phyloP scores from a whole-genome alignment of 2,797 vertebrate genomes.

The Adrianichthys oophorus region DNA sequence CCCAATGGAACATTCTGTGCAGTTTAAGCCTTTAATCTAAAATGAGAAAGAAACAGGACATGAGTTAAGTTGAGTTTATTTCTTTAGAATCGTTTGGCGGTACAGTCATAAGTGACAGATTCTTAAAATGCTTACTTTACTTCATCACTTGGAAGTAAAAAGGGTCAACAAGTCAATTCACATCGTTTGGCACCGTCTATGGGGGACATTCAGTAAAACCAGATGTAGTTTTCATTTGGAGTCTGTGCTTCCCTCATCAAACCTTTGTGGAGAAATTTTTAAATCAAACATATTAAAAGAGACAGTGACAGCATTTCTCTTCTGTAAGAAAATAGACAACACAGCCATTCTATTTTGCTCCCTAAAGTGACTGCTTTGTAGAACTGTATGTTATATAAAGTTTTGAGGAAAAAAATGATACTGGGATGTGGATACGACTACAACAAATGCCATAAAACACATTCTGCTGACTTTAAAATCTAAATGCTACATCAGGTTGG shows the following conservation, averaged over 20 bases:
- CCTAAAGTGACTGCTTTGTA: constrained; percentile 17
- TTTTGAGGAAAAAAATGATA: constrained; percentile 16
- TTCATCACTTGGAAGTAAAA: constrained; percentile 52
- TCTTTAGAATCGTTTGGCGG: constrained; percentile 20
- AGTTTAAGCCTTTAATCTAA: too few species aligned
- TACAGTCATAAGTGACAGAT: constrained; percentile 18
- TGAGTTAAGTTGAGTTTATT: constrained; percentile 16
- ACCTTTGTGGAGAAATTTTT: constrained; percentile 27
- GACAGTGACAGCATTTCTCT: constrained; percentile 27
- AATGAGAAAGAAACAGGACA: too few species aligned
- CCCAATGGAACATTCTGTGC: too few species aligned
- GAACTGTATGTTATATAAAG: constrained; percentile 7
- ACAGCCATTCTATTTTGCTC: constrained; percentile 23
- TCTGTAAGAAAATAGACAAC: constrained; percentile 23
- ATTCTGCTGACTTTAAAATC: constrained; percentile 14
- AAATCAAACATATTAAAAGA: constrained; percentile 25
- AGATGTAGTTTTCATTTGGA: constrained; percentile 31
- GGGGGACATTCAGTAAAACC: constrained; percentile 3
- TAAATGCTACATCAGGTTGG: constrained; percentile 36
- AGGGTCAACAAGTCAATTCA: constrained; percentile 41
- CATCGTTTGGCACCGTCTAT: constrained; percentile 53
- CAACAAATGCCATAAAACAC: constrained; percentile 12
- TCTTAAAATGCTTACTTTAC: constrained; percentile 26
- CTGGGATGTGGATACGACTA: constrained; percentile 23
- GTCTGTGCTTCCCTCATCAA: constrained; percentile 49